Conservation (phyloP, 2,797 vertebrate genomes). For the Steatocranus sp. region DNA sequence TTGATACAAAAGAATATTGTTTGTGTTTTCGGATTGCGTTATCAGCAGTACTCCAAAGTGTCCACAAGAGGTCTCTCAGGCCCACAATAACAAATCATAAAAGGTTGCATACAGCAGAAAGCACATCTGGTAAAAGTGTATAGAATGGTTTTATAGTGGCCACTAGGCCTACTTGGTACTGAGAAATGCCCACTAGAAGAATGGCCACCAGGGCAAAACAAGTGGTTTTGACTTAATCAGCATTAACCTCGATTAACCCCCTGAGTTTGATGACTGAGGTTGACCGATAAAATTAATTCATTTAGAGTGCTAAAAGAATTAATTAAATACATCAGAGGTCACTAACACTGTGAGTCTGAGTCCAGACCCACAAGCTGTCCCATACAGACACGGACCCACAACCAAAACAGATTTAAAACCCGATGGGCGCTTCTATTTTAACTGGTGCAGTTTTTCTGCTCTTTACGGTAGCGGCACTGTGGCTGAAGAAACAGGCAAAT, state of each 20-base stretch:
- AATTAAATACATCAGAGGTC: background rate
- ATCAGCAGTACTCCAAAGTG: background rate
- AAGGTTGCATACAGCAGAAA: background rate
- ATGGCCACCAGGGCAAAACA: background rate
- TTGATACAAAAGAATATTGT: background rate
- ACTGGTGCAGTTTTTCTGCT: background rate
- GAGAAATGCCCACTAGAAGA: background rate
- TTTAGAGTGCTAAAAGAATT: background rate
- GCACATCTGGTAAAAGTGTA: background rate
- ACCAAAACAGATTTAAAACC: background rate
- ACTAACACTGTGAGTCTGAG: background rate
- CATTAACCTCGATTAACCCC: background rate
- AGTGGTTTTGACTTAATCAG: background rate
- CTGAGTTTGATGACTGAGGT: background rate
- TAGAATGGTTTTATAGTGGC: background rate
- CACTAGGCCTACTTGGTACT: background rate
- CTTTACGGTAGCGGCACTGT: background rate
- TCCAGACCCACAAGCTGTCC: background rate
- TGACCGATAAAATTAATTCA: background rate
- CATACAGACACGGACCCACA: background rate
- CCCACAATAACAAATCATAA: background rate
- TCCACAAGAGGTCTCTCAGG: background rate
- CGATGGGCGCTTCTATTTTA: background rate
- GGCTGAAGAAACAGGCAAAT: background rate
- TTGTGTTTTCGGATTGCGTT: background rate